Conservation (phyloP, 2,797 vertebrate species). For the Phoebastria nigripes region DNA sequence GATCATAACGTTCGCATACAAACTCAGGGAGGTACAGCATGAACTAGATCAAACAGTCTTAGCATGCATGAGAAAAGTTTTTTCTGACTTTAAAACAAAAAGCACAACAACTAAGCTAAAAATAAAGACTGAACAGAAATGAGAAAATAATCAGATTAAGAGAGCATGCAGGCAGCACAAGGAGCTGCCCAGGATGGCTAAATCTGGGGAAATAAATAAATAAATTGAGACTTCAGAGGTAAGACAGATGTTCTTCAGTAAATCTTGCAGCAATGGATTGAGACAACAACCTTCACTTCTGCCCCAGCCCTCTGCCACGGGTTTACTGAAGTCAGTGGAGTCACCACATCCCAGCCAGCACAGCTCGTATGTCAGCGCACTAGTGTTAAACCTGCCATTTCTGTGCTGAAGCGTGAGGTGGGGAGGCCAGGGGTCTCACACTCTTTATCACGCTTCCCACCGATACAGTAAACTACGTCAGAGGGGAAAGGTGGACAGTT, state of each 20-base stretch:
- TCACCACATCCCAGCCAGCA: background rate
- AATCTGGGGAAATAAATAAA: background rate
- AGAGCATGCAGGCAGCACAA: background rate
- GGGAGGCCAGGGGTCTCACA: background rate
- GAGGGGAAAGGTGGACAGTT: background rate
- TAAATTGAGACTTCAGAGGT: background rate
- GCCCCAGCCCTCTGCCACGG: background rate
- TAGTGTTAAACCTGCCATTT: rapidly evolving
- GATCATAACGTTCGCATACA: background rate
- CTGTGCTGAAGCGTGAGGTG: background rate
- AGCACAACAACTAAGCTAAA: background rate
- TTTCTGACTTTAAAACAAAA: background rate
- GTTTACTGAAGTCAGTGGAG: background rate
- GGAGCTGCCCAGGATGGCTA: background rate
- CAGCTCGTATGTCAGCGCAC: rapidly evolving
- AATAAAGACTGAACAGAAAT: background rate
- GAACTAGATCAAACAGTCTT: background rate
- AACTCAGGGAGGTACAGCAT: background rate
- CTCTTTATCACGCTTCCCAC: background rate
- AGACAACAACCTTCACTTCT: background rate
- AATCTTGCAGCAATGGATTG: background rate
- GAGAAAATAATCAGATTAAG: background rate
- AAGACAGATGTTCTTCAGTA: background rate
- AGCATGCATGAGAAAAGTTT: background rate
- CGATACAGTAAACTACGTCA: background rate